A percentile compares a stretch with the other conserved stretches of the same genome.
Evolutionary conservation across 1,140 invertebrate genomes (phyloP).

Genomic region (Drosophila rufa): DNA sequence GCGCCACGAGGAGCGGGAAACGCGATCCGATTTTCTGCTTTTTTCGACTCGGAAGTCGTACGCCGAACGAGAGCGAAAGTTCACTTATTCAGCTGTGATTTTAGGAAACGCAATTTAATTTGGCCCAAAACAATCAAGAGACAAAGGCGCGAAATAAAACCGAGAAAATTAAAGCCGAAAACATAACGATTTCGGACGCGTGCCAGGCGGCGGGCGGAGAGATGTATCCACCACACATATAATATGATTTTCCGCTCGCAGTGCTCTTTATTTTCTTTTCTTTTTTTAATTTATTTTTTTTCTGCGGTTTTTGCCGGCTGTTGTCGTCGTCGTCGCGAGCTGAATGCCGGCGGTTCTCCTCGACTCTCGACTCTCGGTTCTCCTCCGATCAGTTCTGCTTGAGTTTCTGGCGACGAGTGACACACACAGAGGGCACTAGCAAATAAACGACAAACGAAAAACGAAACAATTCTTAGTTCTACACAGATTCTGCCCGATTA

Average conservation of each 20-base stretch:
- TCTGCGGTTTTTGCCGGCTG: constrained; percentile 66
- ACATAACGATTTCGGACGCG: constrained; percentile 37
- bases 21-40: constrained; percentile 32
- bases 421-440: constrained; percentile 56
- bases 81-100: constrained; percentile 12
- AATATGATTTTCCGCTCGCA: constrained; percentile 42
- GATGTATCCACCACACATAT: constrained; percentile 11
- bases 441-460: constrained; percentile 49
- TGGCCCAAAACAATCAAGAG: constrained; percentile 42
- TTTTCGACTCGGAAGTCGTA: constrained; percentile 9
- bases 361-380: constrained; percentile 34
- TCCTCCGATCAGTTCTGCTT: constrained; percentile 71
- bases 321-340: constrained; percentile 37
- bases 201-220: constrained; percentile 38
- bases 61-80: constrained; percentile 53
- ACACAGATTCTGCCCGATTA: constrained; percentile 58
- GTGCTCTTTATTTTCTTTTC: constrained; percentile 38
- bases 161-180: constrained; percentile 4
- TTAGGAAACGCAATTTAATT: constrained; percentile 61
- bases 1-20: constrained; percentile 63
- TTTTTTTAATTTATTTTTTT: constrained; percentile 20
- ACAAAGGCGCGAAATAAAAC: constrained; percentile 26
- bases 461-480: constrained; percentile 54
- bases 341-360: constrained; percentile 49
- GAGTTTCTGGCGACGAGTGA: constrained; percentile 78